A percentile compares a stretch with the other conserved stretches of the same genome.
Conservation (phyloP, 2,113 vertebrate genomes). For the Pontoporia blainvillei region DNA sequence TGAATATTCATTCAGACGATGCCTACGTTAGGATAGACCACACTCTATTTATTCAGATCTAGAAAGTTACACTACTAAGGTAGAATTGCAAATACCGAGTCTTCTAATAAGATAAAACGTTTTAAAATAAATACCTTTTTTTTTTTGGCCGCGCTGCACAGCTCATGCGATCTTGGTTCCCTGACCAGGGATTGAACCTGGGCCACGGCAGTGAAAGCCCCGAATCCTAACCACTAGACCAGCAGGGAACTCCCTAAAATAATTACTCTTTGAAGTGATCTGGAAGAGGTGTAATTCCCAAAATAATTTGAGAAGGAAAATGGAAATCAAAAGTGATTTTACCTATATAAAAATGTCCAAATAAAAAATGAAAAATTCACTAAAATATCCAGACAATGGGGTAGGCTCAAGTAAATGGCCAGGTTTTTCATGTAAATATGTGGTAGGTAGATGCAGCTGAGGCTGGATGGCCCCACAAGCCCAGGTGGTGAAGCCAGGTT, state of each 20-base stretch:
- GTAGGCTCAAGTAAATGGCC: not conserved
- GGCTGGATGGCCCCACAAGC: not conserved
- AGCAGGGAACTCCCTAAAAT: not conserved
- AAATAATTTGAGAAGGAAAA: slow-evolving; percentile 41
- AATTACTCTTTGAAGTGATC: slow-evolving; percentile 6
- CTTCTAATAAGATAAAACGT: slow-evolving; percentile 24
- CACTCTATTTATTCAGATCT: not conserved
- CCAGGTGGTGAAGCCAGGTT: not conserved
- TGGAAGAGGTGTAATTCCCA: slow-evolving; percentile 1
- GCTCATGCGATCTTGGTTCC: not conserved
- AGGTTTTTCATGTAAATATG: not conserved
- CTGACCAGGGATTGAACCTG: not conserved
- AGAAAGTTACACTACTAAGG: not conserved
- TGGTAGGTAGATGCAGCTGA: not conserved
- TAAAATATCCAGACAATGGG: not conserved
- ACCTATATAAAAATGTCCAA: not conserved
- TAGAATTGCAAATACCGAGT: not conserved
- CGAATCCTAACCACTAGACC: not conserved
- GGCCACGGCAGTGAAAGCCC: not conserved
- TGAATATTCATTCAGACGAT: not conserved
- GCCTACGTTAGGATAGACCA: not conserved
- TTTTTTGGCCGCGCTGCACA: not conserved
- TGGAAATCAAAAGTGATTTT: not conserved
- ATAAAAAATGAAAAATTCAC: not conserved
- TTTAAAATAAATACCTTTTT: not conserved